Percentiles rank a stretch among this genome's conserved stretches.
Evolutionary conservation across 35 echinoderm and acorn worm genomes (phyloP).

Genomic region (Amphiura filiformis): DNA sequence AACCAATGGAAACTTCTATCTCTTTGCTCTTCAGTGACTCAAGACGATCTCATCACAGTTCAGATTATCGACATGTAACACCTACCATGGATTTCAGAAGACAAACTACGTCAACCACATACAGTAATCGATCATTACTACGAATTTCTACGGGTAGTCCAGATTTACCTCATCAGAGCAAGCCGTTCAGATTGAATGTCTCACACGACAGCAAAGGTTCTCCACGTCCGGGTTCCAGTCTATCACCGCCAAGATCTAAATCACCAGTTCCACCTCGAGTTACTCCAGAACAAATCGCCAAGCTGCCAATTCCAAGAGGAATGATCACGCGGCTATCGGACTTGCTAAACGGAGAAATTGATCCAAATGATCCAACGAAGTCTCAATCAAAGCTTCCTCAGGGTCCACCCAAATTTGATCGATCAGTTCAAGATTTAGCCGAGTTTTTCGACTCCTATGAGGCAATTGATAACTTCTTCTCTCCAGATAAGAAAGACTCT

Average conservation of each 20-base stretch:
- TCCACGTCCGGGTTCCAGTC: neutral
- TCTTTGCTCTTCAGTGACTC: neutral
- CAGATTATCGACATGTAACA: neutral
- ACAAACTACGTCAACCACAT: neutral
- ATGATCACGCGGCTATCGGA: conserved; percentile 65
- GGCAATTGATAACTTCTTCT: neutral
- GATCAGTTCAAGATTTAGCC: neutral
- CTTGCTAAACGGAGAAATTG: conserved; percentile 18
- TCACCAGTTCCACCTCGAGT: conserved; percentile 10
- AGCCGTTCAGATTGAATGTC: conserved; percentile 7
- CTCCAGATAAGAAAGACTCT: neutral
- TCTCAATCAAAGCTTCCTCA: neutral
- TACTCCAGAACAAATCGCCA: neutral
- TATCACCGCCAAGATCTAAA: conserved; percentile 1
- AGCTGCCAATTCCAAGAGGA: conserved; percentile 34
- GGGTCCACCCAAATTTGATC: neutral
- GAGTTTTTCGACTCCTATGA: neutral
- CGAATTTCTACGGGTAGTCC: neutral
- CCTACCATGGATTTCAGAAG: neutral
- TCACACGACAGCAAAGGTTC: conserved; percentile 49
- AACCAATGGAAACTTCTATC: neutral
- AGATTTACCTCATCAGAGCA: neutral
- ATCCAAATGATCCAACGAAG: conserved; percentile 29
- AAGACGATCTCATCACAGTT: neutral
- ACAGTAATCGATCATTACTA: neutral